Percentiles rank a stretch among this genome's conserved stretches.
Evolutionary conservation across 2,797 vertebrate species (phyloP).

Genomic region (Enteromius trimaculatus): DNA sequence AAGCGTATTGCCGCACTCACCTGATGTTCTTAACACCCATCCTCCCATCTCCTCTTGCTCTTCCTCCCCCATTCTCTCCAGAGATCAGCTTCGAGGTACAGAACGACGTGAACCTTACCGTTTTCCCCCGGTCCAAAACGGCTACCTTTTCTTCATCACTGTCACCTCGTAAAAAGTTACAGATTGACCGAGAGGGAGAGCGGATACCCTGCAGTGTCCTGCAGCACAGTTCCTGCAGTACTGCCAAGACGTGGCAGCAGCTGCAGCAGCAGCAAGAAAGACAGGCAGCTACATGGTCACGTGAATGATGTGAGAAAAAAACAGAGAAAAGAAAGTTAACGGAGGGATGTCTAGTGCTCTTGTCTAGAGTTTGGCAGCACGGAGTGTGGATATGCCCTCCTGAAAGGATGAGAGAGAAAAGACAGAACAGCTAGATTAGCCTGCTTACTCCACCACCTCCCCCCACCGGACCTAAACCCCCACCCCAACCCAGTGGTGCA

Average conservation of each 20-base stretch:
- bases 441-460: slow-evolving; percentile 49
- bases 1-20: slow-evolving; percentile 82
- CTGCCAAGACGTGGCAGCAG: slow-evolving; percentile 64
- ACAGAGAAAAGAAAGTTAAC: slow-evolving; percentile 44
- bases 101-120: slow-evolving; percentile 56
- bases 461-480: slow-evolving; percentile 23
- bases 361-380: slow-evolving; percentile 58
- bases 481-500: slow-evolving; percentile 72
- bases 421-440: slow-evolving; percentile 66
- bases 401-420: slow-evolving; percentile 56
- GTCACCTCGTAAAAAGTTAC: slow-evolving; percentile 74
- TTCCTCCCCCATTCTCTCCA: slow-evolving; percentile 48
- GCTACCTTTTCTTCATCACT: slow-evolving; percentile 68
- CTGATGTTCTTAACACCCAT: slow-evolving; percentile 76
- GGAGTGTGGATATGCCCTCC: slow-evolving; percentile 60
- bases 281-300: slow-evolving; percentile 65
- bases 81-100: slow-evolving; percentile 71
- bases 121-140: neutral
- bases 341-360: slow-evolving; percentile 48
- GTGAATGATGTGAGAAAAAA: slow-evolving; percentile 61
- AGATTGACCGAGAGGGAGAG: slow-evolving; percentile 25
- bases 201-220: slow-evolving; percentile 79
- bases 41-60: slow-evolving; percentile 12
- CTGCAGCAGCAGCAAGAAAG: slow-evolving; percentile 40
- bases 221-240: slow-evolving; percentile 83